These are phyloP conservation scores for Drosophila niveifrons DNA, from an alignment of 2,888 invertebrate genomes.

Conservation along the genomic window DNA sequence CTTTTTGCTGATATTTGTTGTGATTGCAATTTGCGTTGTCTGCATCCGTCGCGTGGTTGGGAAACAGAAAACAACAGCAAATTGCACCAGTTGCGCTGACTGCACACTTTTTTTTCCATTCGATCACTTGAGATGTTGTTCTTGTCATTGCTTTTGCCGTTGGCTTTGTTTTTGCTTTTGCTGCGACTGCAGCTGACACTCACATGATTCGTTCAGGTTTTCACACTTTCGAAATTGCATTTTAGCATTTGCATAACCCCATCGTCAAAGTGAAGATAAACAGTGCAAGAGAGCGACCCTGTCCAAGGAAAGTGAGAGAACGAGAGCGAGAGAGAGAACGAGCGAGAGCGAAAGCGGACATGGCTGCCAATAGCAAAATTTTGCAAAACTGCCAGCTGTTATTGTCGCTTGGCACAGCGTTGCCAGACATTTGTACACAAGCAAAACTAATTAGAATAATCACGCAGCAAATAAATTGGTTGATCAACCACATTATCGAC, in stretches of 20 bases:
- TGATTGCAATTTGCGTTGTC: slow-evolving; percentile 25
- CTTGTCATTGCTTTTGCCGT: slow-evolving; percentile 16
- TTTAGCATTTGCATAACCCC: slow-evolving; percentile 71
- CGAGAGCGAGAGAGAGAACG: background rate
- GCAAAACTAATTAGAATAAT: background rate
- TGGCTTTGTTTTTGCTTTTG: slow-evolving; percentile 15
- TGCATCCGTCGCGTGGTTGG: slow-evolving; percentile 26
- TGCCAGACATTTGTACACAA: slow-evolving; percentile 19
- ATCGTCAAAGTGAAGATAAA: slow-evolving; percentile 29
- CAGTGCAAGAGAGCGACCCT: slow-evolving; percentile 16
- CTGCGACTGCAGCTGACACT: slow-evolving; percentile 40
- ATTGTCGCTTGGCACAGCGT: slow-evolving; percentile 4
- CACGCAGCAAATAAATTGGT: no score
- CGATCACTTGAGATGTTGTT: slow-evolving; percentile 33
- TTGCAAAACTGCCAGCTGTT: slow-evolving; percentile 13
- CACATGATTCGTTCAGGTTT: slow-evolving; percentile 64
- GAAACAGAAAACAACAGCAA: slow-evolving; percentile 11
- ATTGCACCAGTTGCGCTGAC: slow-evolving; percentile 7
- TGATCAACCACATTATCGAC: no score
- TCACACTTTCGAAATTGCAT: slow-evolving; percentile 67
- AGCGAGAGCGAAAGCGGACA: slow-evolving; percentile 6
- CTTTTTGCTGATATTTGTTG: slow-evolving; percentile 14
- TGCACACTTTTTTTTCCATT: slow-evolving; percentile 23
- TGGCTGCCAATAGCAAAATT: slow-evolving; percentile 6
- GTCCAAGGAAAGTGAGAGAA: slow-evolving; percentile 6